Base-by-base conservation (phyloP, 2,797 vertebrate species). In the Pelobates cultripes region DNA sequence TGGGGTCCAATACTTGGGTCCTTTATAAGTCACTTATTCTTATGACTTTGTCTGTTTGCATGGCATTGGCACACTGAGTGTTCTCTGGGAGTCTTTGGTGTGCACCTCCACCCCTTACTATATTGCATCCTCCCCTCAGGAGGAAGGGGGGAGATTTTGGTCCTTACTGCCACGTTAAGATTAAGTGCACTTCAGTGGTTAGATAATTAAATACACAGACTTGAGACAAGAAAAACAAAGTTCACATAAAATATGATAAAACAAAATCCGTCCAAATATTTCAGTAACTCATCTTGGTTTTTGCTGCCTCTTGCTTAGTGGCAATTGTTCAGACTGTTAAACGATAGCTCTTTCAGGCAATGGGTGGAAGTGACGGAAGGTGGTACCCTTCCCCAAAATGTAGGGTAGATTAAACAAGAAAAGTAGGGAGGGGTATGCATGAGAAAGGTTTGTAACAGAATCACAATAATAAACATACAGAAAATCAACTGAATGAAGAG, bases 101-200 rank as follows among this genome's bases (percentile, higher is more conserved):
- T 81, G 81, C 57, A 78, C 64, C 43, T 70, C 64, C 7, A 4
- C 74, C 67, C 73, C 7, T n/a, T 42, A 61, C 67, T 40, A n/a
- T 47, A 12, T 17, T 40, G 53, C 15, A 3, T 42, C 57, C 57
- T 61, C 47, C 47, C 10, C 5, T 10, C 57, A 13, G 57, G 57
- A 15, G 12, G 4, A 40, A 28, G 66, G 75, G 76, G 77, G 67
- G 17, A 69, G 45, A 42, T 76, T 80, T 84, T 84, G 45, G 67
- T 75, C 86, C 81, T n/a, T 41, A 73, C 75, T 74, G 75, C 75
- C 74, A 78, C 28, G 73, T 84, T 84, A 71, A 67, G 64, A 77
- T 83, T 86, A 89, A 84, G 89, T 83, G 83, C 85, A 63, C 86
- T 84, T 84, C 72, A 86, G 73, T 78, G 71, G 79, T 78, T 44